Conservation (phyloP, 2,113 vertebrate species). For the Geococcyx californianus region DNA sequence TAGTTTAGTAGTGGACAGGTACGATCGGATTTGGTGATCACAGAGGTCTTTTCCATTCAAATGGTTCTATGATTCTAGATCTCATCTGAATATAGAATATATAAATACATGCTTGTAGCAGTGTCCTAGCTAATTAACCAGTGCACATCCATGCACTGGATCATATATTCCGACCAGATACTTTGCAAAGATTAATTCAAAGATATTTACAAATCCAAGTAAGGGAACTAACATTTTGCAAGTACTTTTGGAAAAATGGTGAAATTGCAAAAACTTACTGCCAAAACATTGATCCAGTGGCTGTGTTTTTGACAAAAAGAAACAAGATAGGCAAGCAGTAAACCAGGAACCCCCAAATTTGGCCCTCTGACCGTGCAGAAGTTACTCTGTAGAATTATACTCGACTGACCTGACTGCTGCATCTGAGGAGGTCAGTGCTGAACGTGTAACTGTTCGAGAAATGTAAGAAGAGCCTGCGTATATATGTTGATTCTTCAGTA, state of each 20-base stretch:
- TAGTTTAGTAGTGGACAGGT: too few species aligned
- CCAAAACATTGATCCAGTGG: not conserved
- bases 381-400: not conserved
- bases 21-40: too few species aligned
- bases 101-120: accelerated
- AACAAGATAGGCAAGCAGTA: not conserved
- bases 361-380: not conserved
- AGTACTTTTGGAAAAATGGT: not conserved
- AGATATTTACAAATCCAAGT: not conserved
- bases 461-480: not conserved
- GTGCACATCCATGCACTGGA: not conserved
- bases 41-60: too few species aligned
- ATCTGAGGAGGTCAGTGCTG: not conserved
- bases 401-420: not conserved
- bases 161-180: not conserved
- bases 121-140: not conserved
- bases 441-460: not conserved
- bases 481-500: not conserved
- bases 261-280: not conserved
- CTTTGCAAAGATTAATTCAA: not conserved
- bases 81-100: not conserved
- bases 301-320: not conserved
- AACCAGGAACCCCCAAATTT: accelerated
- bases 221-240: not conserved
- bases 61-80: not conserved